Evolutionary conservation across 2,888 invertebrate genomes (phyloP), one percentile per base, ranked within the genome.

Genomic region (Hypomecis atomaria): DNA sequence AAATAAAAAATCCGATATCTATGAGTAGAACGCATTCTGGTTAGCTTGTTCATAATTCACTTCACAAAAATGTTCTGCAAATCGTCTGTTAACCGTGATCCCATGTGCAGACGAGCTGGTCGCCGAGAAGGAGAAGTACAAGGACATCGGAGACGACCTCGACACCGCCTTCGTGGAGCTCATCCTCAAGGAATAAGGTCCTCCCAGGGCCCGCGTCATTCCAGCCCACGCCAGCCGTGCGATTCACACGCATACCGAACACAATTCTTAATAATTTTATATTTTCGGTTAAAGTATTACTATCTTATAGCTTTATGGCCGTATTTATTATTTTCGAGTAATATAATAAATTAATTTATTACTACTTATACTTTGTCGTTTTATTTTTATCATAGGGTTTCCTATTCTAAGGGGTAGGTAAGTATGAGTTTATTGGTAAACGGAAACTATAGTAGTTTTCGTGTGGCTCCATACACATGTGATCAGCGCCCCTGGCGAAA

Each of bases 81-180:
- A 7, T 37, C 37, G 7, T 5, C 11, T 13, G 11, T 5, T 78
- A 81, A 81, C 66, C 49, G 62, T 54, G 68, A 54, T 67, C 63
- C 52, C 76, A 81, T 87, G 79, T 78, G 78, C 95, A 98, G 98
- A 98, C 96, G 98, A 98, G 91, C 96, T 98, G 89, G 97, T 98
- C 86, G 96, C 97, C 92, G 98, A 98, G 94, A 99, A 99, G 96
- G 99, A 99, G 95, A 98, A 98, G 93, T 99, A 99, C 98, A 99
- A 99, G 96, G 97, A 97, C 94, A 99, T 99, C 95, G 99, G 99
- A 95, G 99, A 99, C 96, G 99, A 99, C 94, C 95, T 99, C 95
- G 99, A 99, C 94, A 97, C 97, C 89, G 99, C 99, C 88, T 99
- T 99, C 95, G 98, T 98, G 94, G 97, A 97, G 92, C 96, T 97